A percentile compares a stretch with the other conserved stretches of the same genome.
phyloP scores from a whole-genome alignment of 1,140 invertebrate genomes.

The Heliothis virescens region DNA sequence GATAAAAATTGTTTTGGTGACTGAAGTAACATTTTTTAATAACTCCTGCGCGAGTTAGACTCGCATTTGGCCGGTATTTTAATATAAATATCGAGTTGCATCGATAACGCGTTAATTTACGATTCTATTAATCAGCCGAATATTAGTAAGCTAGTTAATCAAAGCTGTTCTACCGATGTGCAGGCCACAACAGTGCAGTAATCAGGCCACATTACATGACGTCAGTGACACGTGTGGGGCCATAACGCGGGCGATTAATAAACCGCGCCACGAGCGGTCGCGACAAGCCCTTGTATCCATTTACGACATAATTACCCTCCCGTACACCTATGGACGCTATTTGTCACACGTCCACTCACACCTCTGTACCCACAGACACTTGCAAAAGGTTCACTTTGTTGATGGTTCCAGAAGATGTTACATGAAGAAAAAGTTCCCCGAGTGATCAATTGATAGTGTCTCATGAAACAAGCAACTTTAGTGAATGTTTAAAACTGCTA shows the following conservation, averaged over 20 bases:
- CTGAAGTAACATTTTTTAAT: no score
- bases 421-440: not conserved
- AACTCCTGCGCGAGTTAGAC: no score
- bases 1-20: no score
- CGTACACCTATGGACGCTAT: slow-evolving; percentile 15
- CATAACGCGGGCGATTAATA: slow-evolving; percentile 33
- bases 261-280: slow-evolving; percentile 24
- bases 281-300: slow-evolving; percentile 25
- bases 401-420: not conserved
- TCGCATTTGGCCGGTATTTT: no score
- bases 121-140: not conserved
- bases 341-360: slow-evolving; percentile 35
- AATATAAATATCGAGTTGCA: no score
- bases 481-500: no score
- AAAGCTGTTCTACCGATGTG: not conserved
- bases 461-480: no score
- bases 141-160: not conserved
- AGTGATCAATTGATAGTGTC: no score
- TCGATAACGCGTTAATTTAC: no score
- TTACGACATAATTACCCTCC: slow-evolving; percentile 40
- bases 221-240: not conserved
- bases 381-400: slow-evolving; percentile 1
- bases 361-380: not conserved
- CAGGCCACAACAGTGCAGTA: no score
- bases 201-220: not conserved